These are phyloP conservation scores for Cheiracanthium punctorium DNA, from an alignment of 2,888 invertebrate species.

Conservation along the genomic window DNA sequence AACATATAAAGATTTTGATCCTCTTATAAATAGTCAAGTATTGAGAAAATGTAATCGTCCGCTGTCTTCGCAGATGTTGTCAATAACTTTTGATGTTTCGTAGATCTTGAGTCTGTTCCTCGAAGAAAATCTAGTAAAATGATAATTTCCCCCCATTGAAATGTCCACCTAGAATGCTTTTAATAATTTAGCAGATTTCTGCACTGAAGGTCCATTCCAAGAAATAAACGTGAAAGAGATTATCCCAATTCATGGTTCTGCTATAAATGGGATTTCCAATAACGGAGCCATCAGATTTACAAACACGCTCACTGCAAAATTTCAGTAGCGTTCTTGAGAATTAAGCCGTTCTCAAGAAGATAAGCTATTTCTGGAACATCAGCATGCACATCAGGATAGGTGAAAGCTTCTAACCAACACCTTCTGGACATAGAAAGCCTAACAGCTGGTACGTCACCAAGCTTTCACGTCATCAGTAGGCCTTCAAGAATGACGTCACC, in stretches of 20 bases:
- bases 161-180: not conserved
- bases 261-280: not conserved
- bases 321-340: no score
- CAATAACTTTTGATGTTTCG: not conserved
- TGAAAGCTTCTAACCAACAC: not conserved
- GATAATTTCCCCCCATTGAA: not conserved
- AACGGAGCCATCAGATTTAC: not conserved
- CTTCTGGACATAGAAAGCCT: no score
- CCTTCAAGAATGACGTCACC: no score
- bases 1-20: not conserved
- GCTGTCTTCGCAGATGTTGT: not conserved
- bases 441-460: no score
- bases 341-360: not conserved
- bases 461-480: no score
- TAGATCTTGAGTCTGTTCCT: not conserved
- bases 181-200: not conserved
- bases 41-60: not conserved
- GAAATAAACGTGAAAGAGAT: not conserved
- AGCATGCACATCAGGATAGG: not conserved
- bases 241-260: not conserved
- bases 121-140: constrained; percentile 3
- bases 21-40: not conserved
- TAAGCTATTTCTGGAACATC: not conserved
- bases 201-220: constrained; percentile 14
- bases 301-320: not conserved